Base-by-base conservation (phyloP, 2,888 invertebrate species). In the Nomada hirtipes region DNA sequence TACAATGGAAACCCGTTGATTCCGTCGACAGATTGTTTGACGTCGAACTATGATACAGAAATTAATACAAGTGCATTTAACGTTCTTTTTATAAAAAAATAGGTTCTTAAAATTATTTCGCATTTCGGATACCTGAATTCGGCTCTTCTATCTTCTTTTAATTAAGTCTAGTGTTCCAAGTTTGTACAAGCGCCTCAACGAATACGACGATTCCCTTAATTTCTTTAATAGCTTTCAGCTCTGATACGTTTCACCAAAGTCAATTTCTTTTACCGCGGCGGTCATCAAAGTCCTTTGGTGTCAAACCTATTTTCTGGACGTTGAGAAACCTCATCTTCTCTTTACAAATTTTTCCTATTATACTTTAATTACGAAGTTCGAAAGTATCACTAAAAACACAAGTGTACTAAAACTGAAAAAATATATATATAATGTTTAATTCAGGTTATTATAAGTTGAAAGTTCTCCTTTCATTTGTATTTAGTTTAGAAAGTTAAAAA, bases 271-370 rank as follows among this genome's bases (percentile, higher is more conserved):
- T 44, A 76, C 64, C 64, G 64, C 47, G 18, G 26, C 26, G 18
- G 52, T 65, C 60, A 76, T 65, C 64, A 76, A 65, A 52, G 76
- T 76, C 59, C 76, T 64, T 76, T 50, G 57, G 76, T 64, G 44
- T 75, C 57, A 13, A 59, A 59, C 18, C 26, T 74, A 60, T 42
- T 74, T 50, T 74, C 76, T 52, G n/a, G 36, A 23, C 61, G 53
- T 61, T 42, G 42, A 57, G 36, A 36, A 50, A 26, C 44, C 47
- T 74, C 50, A 18, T n/a, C 52, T 15, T 15, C 29, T 50, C 26
- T 15, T 36, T 26, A 4, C 15, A 23, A 36, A 52, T 52, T 53
- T 63, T 53, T 23, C 23, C 53, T 72, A 42, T 18, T 72, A 36
- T 23, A 36, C 10, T 13, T 53, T 42, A 42, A 63, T 50, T 50